Evolutionary conservation across 2,888 invertebrate genomes (phyloP), one percentile per base, ranked within the genome.

Genomic region (Pocota personata): DNA sequence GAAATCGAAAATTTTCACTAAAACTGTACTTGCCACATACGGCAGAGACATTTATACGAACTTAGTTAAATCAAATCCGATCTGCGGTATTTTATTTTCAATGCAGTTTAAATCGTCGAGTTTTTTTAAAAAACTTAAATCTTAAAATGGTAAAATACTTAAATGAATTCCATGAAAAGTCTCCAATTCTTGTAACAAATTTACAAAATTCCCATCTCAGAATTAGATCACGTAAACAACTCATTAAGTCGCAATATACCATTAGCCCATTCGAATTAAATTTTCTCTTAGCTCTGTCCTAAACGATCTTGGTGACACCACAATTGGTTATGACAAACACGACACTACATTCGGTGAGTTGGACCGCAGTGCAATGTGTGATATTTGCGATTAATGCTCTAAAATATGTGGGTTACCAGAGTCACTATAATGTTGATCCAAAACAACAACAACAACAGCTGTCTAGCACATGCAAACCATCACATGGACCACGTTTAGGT

Each of bases 241-340:
- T 72, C 76, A 86, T 86, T 86, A 82, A 77, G 40, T 24, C 35
- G 6, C 46, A 48, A 64, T 58, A 37, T 16, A 12, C 14, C 67
- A 30, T 46, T 37, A 35, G 14, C 21, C 19, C 19, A 21, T 37
- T 60, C 1, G 32, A 30, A 35, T 62, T 37, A 64, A 37, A 58
- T 75, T 67, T 75, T 50, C 58, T 50, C 30, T 4, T 14, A 46
- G 19, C 57, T 43, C 40, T 4, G 30, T 32, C 58, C 37, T 62
- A 73, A 83, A 67, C 82, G 82, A 71, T 82, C 77, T 82, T 67
- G 72, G 82, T 77, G 86, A 86, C 77, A 86, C 86, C 66, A 76
- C 76, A 86, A 52, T 71, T 82, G 86, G 75, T 72, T 76, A 82
- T 86, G 86, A 50, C 58, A 66, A 82, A 60, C 37, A 67, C 48